These are phyloP conservation scores for Neofelis nebulosa DNA, from an alignment of 2,113 vertebrate genomes.

Conservation along the genomic window DNA sequence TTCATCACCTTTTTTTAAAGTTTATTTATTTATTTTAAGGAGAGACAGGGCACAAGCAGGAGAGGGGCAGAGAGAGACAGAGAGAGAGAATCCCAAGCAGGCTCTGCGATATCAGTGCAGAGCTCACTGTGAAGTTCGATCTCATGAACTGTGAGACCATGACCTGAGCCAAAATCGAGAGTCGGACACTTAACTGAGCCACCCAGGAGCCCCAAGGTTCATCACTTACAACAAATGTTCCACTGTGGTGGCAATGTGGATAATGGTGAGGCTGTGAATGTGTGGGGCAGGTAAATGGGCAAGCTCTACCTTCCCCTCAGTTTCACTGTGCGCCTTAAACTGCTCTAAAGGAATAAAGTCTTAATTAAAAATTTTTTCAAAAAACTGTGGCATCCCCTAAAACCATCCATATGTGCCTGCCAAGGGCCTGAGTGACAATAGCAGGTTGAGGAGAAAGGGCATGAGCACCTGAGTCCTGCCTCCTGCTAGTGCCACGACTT, in stretches of 20 bases:
- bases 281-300: no score
- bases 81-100: no score
- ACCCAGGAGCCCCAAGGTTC: not conserved
- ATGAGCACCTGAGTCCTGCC: not conserved
- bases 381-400: not conserved
- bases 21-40: no score
- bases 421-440: not conserved
- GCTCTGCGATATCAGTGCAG: no score
- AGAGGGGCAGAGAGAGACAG: no score
- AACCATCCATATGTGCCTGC: not conserved
- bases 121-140: no score
- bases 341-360: not conserved
- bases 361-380: not conserved
- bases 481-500: not conserved
- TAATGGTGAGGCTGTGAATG: not conserved
- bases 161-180: no score
- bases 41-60: no score
- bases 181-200: no score
- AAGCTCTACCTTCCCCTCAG: not conserved
- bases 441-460: not conserved
- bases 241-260: not conserved
- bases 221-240: not conserved
- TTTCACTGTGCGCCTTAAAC: not conserved
- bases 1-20: no score
- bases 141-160: no score